Percentiles rank a stretch among this genome's conserved stretches.
Conservation (phyloP, 2,888 invertebrate genomes). For the Neuroscelio doddi region DNA sequence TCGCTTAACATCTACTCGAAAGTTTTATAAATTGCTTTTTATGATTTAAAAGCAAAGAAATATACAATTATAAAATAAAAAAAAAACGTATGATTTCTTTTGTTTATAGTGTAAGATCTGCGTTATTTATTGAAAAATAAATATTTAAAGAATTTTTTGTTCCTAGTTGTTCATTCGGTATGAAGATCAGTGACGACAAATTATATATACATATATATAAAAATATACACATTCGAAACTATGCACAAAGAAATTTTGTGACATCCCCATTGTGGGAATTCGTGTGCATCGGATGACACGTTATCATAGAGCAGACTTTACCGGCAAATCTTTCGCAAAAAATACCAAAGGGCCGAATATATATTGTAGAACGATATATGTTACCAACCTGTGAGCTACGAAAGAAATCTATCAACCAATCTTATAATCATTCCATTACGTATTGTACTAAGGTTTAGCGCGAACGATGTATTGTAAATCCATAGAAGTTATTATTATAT, state of each 20-base stretch:
- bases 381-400: slow-evolving; percentile 51
- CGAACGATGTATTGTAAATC: slow-evolving; percentile 70
- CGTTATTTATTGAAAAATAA: slow-evolving; percentile 50
- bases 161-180: slow-evolving; percentile 54
- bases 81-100: slow-evolving; percentile 45
- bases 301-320: slow-evolving; percentile 30
- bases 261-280: slow-evolving; percentile 20
- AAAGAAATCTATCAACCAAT: slow-evolving; percentile 66
- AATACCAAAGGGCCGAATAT: slow-evolving; percentile 29
- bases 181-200: slow-evolving; percentile 42
- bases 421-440: slow-evolving; percentile 70
- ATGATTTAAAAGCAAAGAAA: slow-evolving; percentile 16
- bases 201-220: slow-evolving; percentile 31
- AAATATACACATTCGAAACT: slow-evolving; percentile 36
- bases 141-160: slow-evolving; percentile 51
- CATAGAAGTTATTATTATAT: slow-evolving; percentile 71
- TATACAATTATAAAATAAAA: slow-evolving; percentile 21
- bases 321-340: slow-evolving; percentile 21
- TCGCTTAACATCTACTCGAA: slow-evolving; percentile 23
- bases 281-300: slow-evolving; percentile 30
- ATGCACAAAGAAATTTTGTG: slow-evolving; percentile 39
- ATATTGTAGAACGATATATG: slow-evolving; percentile 40
- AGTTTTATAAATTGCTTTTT: slow-evolving; percentile 39
- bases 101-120: slow-evolving; percentile 43
- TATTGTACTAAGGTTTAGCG: slow-evolving; percentile 68